phyloP scores from a whole-genome alignment of 2,888 invertebrate species.

The Clusia tigrina region DNA sequence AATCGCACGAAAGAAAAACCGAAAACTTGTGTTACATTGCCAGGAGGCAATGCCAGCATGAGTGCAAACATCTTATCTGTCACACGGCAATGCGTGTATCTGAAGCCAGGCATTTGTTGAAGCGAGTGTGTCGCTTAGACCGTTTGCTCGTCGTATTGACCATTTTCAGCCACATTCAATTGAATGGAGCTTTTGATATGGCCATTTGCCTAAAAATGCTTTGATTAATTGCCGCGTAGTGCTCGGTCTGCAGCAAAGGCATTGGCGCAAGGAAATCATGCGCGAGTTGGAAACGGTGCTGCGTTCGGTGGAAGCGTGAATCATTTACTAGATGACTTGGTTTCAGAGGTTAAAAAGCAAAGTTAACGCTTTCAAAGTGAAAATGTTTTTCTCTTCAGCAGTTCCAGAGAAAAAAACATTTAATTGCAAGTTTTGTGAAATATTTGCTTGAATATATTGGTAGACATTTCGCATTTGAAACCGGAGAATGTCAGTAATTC shows the following conservation, averaged over 20 bases:
- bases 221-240: slow-evolving; percentile 55
- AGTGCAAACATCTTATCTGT: too few relatives aligned
- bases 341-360: slow-evolving; percentile 28
- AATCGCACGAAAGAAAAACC: too few relatives aligned
- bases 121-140: slow-evolving; percentile 36
- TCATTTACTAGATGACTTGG: slow-evolving; percentile 33
- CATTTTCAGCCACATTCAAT: slow-evolving; percentile 50
- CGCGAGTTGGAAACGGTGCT: background rate
- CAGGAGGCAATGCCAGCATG: too few relatives aligned
- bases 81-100: background rate
- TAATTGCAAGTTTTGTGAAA: too few relatives aligned
- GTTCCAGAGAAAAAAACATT: too few relatives aligned
- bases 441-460: too few relatives aligned
- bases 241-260: slow-evolving; percentile 32
- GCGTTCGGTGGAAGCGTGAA: slow-evolving; percentile 28
- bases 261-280: too few relatives aligned
- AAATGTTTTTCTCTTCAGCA: too few relatives aligned
- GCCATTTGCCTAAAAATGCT: slow-evolving; percentile 46
- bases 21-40: too few relatives aligned
- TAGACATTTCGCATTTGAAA: too few relatives aligned
- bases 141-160: slow-evolving; percentile 47
- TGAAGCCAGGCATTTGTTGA: slow-evolving; percentile 33
- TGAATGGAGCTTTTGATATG: slow-evolving; percentile 25
- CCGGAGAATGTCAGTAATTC: too few relatives aligned
- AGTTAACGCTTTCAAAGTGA: slow-evolving; percentile 29